A percentile compares a stretch with the other conserved stretches of the same genome.
These are phyloP conservation scores for Centropus bengalensis DNA, from an alignment of 2,113 vertebrate genomes.

Conservation along the genomic window DNA sequence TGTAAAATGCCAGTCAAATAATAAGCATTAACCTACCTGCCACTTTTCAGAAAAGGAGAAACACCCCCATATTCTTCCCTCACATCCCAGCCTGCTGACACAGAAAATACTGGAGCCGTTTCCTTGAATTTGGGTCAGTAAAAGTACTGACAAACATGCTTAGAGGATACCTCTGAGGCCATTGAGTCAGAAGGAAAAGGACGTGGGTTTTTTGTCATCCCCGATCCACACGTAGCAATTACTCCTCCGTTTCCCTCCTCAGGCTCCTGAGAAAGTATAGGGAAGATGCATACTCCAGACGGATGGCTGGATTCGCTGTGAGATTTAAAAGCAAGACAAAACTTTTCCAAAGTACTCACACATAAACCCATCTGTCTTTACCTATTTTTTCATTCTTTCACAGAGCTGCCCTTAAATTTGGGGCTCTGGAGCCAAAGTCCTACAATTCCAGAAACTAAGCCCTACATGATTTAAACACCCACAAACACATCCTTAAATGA, in stretches of 20 bases:
- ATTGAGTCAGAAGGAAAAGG: neutral
- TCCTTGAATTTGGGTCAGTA: conserved; percentile 7
- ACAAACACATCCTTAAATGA: neutral
- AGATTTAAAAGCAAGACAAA: neutral
- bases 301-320: neutral
- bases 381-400: neutral
- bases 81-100: neutral
- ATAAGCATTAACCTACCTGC: neutral
- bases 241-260: neutral
- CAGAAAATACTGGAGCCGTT: neutral
- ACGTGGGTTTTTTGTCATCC: accelerated
- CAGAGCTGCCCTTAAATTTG: neutral
- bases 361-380: neutral
- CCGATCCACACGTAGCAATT: neutral
- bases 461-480: neutral
- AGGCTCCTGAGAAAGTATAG: neutral
- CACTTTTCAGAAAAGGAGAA: neutral
- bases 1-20: neutral
- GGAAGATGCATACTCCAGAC: neutral
- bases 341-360: neutral
- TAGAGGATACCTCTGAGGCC: neutral
- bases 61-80: neutral
- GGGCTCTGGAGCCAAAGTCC: neutral
- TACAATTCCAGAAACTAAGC: neutral
- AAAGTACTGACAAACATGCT: neutral